Conservation (phyloP, 2,113 vertebrate species). For the Corythaixoides concolor region DNA sequence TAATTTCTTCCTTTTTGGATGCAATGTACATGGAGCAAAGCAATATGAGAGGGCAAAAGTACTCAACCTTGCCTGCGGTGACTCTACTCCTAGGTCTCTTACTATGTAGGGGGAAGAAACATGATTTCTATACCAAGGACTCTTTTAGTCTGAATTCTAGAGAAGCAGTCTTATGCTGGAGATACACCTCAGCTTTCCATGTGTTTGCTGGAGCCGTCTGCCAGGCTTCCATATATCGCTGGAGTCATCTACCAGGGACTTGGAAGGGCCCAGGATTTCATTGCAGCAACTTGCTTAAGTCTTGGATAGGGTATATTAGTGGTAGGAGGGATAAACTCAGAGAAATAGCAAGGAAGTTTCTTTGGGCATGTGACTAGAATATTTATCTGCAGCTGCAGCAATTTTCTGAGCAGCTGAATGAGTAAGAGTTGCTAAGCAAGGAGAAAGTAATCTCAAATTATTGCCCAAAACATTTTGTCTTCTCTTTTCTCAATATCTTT, state of each 20-base stretch:
- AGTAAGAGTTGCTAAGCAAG: background rate
- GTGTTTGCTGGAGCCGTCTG: background rate
- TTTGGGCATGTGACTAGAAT: background rate
- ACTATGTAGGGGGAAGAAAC: background rate
- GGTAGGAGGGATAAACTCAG: background rate
- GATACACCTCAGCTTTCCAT: background rate
- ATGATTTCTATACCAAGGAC: background rate
- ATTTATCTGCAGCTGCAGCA: background rate
- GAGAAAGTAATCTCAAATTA: background rate
- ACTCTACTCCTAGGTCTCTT: background rate
- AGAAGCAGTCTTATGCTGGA: background rate
- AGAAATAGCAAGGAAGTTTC: background rate
- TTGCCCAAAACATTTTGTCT: background rate
- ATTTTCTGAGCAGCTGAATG: background rate
- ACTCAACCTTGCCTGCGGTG: background rate
- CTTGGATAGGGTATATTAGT: background rate
- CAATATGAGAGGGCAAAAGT: background rate
- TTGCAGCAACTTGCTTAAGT: background rate
- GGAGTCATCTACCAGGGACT: background rate
- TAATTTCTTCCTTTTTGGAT: background rate
- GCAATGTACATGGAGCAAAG: background rate
- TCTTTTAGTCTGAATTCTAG: background rate
- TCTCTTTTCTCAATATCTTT: background rate
- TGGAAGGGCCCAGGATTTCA: background rate
- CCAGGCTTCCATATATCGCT: background rate